phyloP scores from a whole-genome alignment of 2,888 invertebrate species.

The Deilephila elpenor region DNA sequence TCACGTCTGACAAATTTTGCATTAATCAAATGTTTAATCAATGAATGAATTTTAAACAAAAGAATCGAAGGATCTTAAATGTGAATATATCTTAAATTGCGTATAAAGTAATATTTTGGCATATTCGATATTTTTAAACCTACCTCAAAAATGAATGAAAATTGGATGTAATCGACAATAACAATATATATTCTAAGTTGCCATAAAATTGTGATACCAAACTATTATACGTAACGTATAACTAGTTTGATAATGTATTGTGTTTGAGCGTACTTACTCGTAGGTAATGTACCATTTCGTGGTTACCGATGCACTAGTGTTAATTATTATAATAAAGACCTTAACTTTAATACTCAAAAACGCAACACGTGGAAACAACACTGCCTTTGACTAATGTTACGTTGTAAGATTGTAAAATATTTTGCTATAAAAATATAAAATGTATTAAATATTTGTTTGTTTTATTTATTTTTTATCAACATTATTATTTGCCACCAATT shows the following conservation, averaged over 20 bases:
- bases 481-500: no score
- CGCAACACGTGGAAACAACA: slow-evolving; percentile 65
- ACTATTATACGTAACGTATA: slow-evolving; percentile 48
- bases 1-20: background rate
- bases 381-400: slow-evolving; percentile 78
- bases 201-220: slow-evolving; percentile 82
- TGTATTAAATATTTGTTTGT: slow-evolving; percentile 29
- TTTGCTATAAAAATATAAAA: slow-evolving; percentile 56
- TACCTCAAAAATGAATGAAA: background rate
- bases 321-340: slow-evolving; percentile 53
- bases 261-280: slow-evolving; percentile 22
- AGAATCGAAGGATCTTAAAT: no score
- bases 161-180: slow-evolving; percentile 37
- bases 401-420: slow-evolving; percentile 66
- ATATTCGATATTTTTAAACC: no score
- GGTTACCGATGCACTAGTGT: slow-evolving; percentile 62
- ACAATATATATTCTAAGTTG: slow-evolving; percentile 54
- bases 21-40: no score
- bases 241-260: slow-evolving; percentile 1
- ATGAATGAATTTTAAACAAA: no score
- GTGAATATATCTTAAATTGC: no score
- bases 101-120: no score
- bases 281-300: slow-evolving; percentile 42
- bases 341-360: slow-evolving; percentile 76
- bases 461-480: background rate